Percentiles rank a stretch among this genome's conserved stretches.
Conservation (phyloP, 2,888 invertebrate species). For the Hirudinaria manillensis region DNA sequence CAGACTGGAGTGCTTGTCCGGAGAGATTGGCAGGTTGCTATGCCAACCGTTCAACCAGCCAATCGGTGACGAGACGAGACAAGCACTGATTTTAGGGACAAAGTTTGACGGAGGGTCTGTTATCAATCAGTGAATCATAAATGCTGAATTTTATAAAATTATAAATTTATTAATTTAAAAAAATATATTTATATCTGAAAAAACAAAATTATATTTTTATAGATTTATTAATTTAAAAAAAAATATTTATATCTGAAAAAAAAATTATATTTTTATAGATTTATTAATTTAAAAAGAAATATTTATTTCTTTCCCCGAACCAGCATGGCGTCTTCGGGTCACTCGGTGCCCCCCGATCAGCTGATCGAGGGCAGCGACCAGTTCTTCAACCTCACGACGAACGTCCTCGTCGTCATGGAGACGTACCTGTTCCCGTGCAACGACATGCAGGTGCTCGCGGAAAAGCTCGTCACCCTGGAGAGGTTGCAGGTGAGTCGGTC, state of each 20-base stretch:
- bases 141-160: too few species aligned
- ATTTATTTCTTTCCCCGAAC: not conserved
- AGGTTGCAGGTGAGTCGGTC: conserved; percentile 65
- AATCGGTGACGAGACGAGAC: not conserved
- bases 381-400: conserved; percentile 49
- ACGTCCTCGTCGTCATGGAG: conserved; percentile 69
- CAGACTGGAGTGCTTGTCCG: not conserved
- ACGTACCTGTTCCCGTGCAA: conserved; percentile 77
- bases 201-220: too few species aligned
- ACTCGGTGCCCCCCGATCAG: not conserved
- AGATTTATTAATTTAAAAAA: too few species aligned
- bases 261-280: too few species aligned
- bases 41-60: not conserved
- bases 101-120: not conserved
- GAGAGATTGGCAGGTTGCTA: not conserved
- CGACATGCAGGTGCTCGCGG: conserved; percentile 72
- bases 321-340: not conserved
- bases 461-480: conserved; percentile 76
- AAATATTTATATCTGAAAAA: too few species aligned
- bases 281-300: too few species aligned
- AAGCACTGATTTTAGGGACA: not conserved
- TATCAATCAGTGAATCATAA: too few species aligned
- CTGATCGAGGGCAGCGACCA: conserved; percentile 44
- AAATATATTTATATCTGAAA: too few species aligned
- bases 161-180: too few species aligned